Base-by-base conservation (phyloP, 2,113 vertebrate species). In the Micromys minutus region DNA sequence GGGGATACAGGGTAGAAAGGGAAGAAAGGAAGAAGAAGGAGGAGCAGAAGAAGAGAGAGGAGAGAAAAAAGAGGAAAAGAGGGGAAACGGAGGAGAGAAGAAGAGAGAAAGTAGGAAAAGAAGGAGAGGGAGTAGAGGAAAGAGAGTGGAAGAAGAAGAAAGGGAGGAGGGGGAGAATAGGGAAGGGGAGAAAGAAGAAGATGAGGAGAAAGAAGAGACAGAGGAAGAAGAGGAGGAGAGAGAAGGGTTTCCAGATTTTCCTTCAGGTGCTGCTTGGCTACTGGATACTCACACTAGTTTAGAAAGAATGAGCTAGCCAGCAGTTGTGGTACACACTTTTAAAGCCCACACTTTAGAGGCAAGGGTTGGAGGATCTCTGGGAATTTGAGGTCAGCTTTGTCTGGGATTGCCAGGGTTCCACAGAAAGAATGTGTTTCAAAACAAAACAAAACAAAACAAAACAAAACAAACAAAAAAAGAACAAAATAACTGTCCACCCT, bases 101-200 rank as follows among this genome's bases (percentile, higher is more conserved):
- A 5, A 6, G 42, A 10, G 5, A 13, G 6, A 75, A 55, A 13
- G 21, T 3, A 45, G 0, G 2, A 39, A 50, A 10, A 1, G 5
- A 4, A 11, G 9, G n/a, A 22, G 3, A 7, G 22, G 8, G 26
- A 11, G 63, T 3, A 17, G 31, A 13, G 12, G 42, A 7, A 9
- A 29, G 16, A 9, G 39, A n/a, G 5, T 31, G 0, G 3, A 42
- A 52, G 21, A 1, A 12, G 3, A 11, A 4, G 55, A 26, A 11
- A 7, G 22, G 9, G 10, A 3, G 63, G 3, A 17, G 31, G 13
- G 17, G 42, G 15, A 9, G 61, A 11, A 7, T 11, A 11, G 10
- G 8, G 63, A 3, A 17, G 19, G 10, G 26, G 42, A 7, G 5
- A 10, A 3, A 10, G 29, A 29, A 63, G 63, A 3, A 65, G 24